Conservation (phyloP, 2,113 vertebrate genomes). For the Petroica traversi region DNA sequence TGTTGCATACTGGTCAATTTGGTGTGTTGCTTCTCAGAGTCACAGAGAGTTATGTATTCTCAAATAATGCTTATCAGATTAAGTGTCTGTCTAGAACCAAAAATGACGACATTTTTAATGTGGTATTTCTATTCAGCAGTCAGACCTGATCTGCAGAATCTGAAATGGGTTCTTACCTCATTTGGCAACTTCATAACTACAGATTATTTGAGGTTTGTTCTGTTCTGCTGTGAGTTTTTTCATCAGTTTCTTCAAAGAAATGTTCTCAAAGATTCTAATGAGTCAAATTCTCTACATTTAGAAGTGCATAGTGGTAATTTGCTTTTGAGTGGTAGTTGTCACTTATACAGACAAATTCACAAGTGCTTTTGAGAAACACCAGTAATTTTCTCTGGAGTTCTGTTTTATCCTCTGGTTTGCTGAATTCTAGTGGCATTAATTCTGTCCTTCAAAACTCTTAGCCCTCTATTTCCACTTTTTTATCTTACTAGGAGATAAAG, state of each 20-base stretch:
- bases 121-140: background rate
- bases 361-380: background rate
- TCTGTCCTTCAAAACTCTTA: background rate
- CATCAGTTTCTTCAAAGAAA: background rate
- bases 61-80: background rate
- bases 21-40: background rate
- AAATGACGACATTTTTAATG: background rate
- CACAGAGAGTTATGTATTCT: background rate
- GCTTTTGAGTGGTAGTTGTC: background rate
- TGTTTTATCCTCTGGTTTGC: background rate
- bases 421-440: background rate
- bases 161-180: background rate
- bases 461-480: background rate
- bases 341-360: background rate
- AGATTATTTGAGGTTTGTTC: background rate
- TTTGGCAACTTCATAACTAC: background rate
- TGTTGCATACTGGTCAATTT: background rate
- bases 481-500: background rate
- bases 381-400: background rate
- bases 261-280: background rate
- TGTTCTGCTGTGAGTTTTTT: background rate
- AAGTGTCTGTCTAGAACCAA: background rate
- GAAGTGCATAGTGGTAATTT: background rate
- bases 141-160: background rate
- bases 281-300: background rate